A percentile compares a stretch with the other conserved stretches of the same genome.
phyloP scores from a whole-genome alignment of 1,140 invertebrate species.

The Mya arenaria region DNA sequence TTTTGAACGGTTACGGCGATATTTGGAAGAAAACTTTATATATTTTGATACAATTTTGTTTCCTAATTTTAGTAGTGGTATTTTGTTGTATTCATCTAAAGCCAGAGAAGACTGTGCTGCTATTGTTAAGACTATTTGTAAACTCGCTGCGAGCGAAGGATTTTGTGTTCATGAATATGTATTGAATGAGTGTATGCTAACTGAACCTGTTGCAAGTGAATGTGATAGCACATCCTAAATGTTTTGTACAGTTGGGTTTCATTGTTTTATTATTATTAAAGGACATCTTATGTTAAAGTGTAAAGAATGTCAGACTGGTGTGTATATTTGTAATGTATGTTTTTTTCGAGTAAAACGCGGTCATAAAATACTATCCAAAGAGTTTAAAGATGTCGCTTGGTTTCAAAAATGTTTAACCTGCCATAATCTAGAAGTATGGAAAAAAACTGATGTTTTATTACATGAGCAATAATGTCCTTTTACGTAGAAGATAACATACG shows the following conservation, averaged over 20 bases:
- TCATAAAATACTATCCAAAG: background rate
- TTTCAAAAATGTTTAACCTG: background rate
- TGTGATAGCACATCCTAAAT: slow-evolving; percentile 15
- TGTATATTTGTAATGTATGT: background rate
- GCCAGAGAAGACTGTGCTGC: background rate
- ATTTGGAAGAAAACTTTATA: background rate
- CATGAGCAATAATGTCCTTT: background rate
- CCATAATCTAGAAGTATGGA: background rate
- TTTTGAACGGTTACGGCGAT: background rate
- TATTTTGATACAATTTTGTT: background rate
- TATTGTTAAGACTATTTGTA: background rate
- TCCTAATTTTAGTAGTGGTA: background rate
- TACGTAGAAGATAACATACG: background rate
- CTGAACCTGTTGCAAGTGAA: background rate
- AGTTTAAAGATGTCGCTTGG: background rate
- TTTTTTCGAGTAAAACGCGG: background rate
- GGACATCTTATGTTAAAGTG: slow-evolving; percentile 2
- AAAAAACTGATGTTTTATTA: background rate
- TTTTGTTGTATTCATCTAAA: background rate
- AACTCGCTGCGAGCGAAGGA: background rate
- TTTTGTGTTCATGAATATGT: too few species aligned
- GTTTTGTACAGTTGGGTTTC: slow-evolving; percentile 3
- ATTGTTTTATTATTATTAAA: background rate
- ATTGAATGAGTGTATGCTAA: too few species aligned
- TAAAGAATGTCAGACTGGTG: background rate